Conservation (phyloP, 2,797 vertebrate species). For the Oryzias sinensis region DNA sequence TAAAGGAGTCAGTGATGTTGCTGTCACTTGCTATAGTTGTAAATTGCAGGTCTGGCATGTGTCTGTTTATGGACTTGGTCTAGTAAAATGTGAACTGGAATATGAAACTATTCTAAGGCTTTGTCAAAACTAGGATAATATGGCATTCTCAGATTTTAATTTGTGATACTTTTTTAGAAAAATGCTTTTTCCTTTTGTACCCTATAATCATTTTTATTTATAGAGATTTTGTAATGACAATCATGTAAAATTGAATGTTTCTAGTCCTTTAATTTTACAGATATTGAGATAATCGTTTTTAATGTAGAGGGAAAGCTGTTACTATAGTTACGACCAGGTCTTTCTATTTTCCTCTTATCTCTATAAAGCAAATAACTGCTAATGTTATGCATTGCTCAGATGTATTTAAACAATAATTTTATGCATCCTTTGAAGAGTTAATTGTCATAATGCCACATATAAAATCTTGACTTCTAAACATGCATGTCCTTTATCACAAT, state of each 20-base stretch:
- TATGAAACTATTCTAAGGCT: slow-evolving; percentile 66
- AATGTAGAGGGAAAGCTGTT: slow-evolving; percentile 60
- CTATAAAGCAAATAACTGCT: slow-evolving; percentile 39
- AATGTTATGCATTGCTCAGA: slow-evolving; percentile 27
- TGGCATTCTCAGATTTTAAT: slow-evolving; percentile 65
- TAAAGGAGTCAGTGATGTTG: slow-evolving; percentile 41
- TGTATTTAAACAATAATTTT: slow-evolving; percentile 45
- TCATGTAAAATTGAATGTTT: slow-evolving; percentile 80
- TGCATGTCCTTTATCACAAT: slow-evolving; percentile 49
- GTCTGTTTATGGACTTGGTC: slow-evolving; percentile 68
- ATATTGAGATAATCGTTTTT: slow-evolving; percentile 70
- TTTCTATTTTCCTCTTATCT: slow-evolving; percentile 60
- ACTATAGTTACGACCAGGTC: slow-evolving; percentile 52
- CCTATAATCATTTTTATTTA: slow-evolving; percentile 76
- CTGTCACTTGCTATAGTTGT: slow-evolving; percentile 52
- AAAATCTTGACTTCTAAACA: slow-evolving; percentile 38
- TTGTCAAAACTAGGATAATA: slow-evolving; percentile 59
- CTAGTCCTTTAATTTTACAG: slow-evolving; percentile 71
- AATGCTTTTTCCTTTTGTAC: slow-evolving; percentile 74
- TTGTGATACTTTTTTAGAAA: slow-evolving; percentile 76
- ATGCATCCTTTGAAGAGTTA: slow-evolving; percentile 54
- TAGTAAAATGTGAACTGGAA: slow-evolving; percentile 69
- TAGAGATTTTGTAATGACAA: slow-evolving; percentile 82
- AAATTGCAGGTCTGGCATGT: slow-evolving; percentile 72
- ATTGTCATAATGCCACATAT: slow-evolving; percentile 44